Percentiles rank a stretch among this genome's conserved stretches.
These are phyloP conservation scores for Cyphomyrus plagiostoma DNA, from an alignment of 2,113 vertebrate genomes.

Conservation along the genomic window DNA sequence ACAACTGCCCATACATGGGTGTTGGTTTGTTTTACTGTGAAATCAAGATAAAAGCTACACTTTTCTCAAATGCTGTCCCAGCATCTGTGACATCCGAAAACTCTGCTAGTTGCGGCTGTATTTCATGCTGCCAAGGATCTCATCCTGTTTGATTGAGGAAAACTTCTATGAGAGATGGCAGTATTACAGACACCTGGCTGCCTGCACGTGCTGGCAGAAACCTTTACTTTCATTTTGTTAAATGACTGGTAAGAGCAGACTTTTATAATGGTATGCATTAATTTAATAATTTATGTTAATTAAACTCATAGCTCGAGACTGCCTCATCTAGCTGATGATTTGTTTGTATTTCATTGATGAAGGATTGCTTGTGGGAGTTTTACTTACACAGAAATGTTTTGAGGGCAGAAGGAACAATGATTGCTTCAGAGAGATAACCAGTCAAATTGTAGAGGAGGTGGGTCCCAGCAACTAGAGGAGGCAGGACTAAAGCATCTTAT, in stretches of 20 bases:
- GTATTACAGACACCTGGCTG: background rate
- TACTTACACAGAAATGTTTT: no score
- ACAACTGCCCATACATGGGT: background rate
- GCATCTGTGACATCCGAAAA: background rate
- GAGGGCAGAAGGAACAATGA: no score
- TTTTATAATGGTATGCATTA: background rate
- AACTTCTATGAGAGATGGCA: background rate
- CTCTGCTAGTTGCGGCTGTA: background rate
- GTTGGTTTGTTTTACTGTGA: background rate
- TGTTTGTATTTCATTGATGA: background rate
- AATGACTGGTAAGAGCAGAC: background rate
- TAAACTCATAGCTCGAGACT: background rate
- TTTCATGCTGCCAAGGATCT: background rate
- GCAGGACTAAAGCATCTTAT: no score
- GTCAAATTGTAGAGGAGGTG: no score
- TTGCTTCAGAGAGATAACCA: no score
- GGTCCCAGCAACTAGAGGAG: no score
- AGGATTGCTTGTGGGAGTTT: background rate
- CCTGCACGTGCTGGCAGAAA: background rate
- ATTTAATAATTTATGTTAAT: background rate
- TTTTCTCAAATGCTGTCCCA: background rate
- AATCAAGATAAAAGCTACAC: background rate
- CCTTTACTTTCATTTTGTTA: background rate
- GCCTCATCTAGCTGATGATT: background rate
- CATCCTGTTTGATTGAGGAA: background rate